These are phyloP conservation scores for Chrysolina oricalcia DNA, from an alignment of 2,888 invertebrate genomes.

Conservation along the genomic window DNA sequence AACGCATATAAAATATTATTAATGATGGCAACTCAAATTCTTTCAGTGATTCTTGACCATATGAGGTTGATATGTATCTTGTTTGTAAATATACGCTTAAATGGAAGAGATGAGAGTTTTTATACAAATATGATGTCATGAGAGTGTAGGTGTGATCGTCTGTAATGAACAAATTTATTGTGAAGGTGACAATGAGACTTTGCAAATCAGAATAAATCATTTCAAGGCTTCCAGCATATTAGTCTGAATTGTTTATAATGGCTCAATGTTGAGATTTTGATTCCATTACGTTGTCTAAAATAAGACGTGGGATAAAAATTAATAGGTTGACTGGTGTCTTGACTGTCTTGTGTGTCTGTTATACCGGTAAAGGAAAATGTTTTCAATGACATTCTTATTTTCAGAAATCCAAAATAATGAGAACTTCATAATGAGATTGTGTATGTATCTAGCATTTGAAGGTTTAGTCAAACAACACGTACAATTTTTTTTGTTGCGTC, in stretches of 20 bases:
- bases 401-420: no score
- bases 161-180: constrained; percentile 36
- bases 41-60: background rate
- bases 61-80: background rate
- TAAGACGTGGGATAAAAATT: background rate
- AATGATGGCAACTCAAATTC: background rate
- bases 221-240: constrained; percentile 26
- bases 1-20: background rate
- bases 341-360: background rate
- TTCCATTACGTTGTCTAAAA: background rate
- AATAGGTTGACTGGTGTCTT: background rate
- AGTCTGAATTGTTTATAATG: constrained; percentile 8
- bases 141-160: constrained; percentile 31
- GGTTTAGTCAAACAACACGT: no score
- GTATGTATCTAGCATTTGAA: no score
- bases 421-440: no score
- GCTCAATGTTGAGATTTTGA: constrained; percentile 4
- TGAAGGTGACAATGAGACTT: constrained; percentile 34
- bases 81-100: constrained; percentile 18
- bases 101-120: constrained; percentile 1
- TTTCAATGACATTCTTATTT: no score
- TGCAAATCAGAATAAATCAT: constrained; percentile 26
- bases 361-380: background rate
- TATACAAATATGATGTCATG: constrained; percentile 28
- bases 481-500: no score